phyloP scores from a whole-genome alignment of 2,797 vertebrate species.

The Manis crassicaudata region DNA sequence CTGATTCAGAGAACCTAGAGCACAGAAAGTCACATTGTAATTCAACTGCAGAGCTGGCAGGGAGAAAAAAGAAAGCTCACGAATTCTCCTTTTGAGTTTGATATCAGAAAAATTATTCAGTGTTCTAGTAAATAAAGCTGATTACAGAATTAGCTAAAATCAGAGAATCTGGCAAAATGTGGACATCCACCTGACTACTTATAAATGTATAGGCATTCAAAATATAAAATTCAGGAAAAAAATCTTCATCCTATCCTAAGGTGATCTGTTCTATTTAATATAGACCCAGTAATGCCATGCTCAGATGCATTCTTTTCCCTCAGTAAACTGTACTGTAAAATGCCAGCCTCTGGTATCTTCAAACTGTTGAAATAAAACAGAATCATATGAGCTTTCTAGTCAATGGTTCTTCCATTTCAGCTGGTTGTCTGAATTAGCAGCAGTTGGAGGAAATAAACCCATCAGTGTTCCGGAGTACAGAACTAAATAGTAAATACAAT shows the following conservation, averaged over 20 bases:
- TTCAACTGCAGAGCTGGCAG: not conserved
- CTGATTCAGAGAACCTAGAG: not conserved
- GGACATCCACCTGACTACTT: not conserved
- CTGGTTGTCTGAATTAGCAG: not conserved
- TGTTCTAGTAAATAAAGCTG: not conserved
- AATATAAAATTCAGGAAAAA: not conserved
- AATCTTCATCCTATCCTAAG: not conserved
- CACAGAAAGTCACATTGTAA: not conserved
- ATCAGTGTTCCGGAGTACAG: not conserved
- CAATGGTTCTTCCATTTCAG: not conserved
- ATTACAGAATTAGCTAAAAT: conserved; percentile 13
- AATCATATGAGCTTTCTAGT: accelerated
- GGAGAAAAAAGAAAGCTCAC: conserved; percentile 39
- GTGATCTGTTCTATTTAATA: not conserved
- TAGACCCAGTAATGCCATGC: accelerated
- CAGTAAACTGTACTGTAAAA: not conserved
- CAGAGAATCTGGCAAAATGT: conserved; percentile 4
- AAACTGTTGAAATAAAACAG: not conserved
- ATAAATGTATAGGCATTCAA: not conserved
- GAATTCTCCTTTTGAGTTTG: not conserved
- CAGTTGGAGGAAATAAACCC: conserved; percentile 62
- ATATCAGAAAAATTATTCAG: not conserved
- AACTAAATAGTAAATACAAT: conserved; percentile 69
- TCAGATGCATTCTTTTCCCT: not conserved
- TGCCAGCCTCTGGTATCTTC: not conserved